Conservation (phyloP, 2,888 invertebrate species). For the Plebejus anna region DNA sequence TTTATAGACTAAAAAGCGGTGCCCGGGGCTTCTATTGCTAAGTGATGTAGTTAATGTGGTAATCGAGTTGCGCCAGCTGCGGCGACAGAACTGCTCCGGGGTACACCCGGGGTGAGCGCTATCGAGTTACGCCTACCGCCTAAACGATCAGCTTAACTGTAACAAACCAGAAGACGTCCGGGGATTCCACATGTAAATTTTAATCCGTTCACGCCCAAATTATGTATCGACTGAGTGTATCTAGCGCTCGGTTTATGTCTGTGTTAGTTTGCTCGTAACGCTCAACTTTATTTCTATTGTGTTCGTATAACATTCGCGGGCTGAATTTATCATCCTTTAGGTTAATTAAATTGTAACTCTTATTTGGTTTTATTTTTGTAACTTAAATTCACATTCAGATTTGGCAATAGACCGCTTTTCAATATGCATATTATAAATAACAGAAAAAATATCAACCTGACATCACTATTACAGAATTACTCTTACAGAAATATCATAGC, state of each 20-base stretch:
- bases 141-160: conserved; percentile 37
- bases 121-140: conserved; percentile 52
- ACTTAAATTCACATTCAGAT: background rate
- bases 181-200: conserved; percentile 11
- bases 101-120: conserved; percentile 44
- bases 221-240: conserved; percentile 54
- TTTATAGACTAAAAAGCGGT: conserved; percentile 14
- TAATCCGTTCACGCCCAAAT: conserved; percentile 13
- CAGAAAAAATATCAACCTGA: too few species aligned
- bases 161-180: conserved; percentile 29
- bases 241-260: background rate
- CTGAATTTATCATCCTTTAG: background rate
- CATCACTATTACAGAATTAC: too few species aligned
- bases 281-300: background rate
- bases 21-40: conserved; percentile 41
- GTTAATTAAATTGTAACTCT: background rate
- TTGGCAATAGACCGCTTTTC: background rate
- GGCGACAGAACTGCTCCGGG: conserved; percentile 32
- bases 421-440: too few species aligned
- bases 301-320: background rate
- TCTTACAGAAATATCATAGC: too few species aligned
- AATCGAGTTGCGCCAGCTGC: conserved; percentile 43
- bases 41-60: conserved; percentile 49
- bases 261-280: background rate
- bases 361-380: background rate